These are phyloP conservation scores for Microplitis manilae DNA, from an alignment of 2,888 invertebrate species.

Conservation along the genomic window DNA sequence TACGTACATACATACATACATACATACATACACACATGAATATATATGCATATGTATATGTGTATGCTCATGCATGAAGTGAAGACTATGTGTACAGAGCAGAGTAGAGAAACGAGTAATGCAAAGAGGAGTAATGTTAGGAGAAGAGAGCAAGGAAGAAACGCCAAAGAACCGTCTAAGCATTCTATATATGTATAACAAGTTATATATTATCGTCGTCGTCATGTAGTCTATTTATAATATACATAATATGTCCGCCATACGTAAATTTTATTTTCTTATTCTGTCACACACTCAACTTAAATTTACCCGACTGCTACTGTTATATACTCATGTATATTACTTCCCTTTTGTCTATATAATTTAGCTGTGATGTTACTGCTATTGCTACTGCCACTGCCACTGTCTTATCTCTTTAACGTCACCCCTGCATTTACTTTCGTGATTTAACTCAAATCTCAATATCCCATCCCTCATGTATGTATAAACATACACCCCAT, in stretches of 20 bases:
- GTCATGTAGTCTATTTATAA: slow-evolving; percentile 66
- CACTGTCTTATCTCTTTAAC: slow-evolving; percentile 20
- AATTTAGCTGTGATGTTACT: not conserved
- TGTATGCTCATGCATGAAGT: not conserved
- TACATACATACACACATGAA: not conserved
- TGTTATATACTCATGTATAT: slow-evolving; percentile 42
- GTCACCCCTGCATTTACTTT: slow-evolving; percentile 26
- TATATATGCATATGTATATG: not conserved
- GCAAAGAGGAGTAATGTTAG: not conserved
- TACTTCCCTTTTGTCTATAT: slow-evolving; percentile 31
- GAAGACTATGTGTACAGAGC: not conserved
- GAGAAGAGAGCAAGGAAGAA: slow-evolving; percentile 27
- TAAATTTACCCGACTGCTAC: slow-evolving; percentile 45
- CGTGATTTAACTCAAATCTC: not conserved
- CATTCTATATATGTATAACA: slow-evolving; percentile 33
- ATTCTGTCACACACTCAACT: slow-evolving; percentile 28
- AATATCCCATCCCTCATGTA: not conserved
- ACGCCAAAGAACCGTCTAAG: slow-evolving; percentile 43
- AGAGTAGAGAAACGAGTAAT: not conserved
- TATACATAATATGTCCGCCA: slow-evolving; percentile 67
- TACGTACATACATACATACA: not conserved
- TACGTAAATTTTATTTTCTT: slow-evolving; percentile 62
- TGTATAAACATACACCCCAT: slow-evolving; percentile 19
- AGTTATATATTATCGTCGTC: slow-evolving; percentile 40
- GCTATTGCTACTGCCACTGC: not conserved